Base-by-base conservation (phyloP, 2,797 vertebrate species). In the Nothura maculosa region DNA sequence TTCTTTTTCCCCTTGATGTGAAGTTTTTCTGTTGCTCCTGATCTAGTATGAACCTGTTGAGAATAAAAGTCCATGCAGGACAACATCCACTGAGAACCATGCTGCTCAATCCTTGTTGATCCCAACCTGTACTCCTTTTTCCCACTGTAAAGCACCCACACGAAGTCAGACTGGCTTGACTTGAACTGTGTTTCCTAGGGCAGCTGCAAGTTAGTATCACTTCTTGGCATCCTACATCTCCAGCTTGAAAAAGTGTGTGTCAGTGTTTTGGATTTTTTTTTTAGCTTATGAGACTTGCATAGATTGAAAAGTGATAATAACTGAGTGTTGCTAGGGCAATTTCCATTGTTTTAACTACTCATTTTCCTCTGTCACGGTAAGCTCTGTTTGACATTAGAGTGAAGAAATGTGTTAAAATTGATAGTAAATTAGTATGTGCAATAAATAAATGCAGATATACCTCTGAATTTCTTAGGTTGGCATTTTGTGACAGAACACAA, bases 391-490 rank as follows among this genome's bases (percentile, higher is more conserved):
- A 62, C 10, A 36, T 64, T 3, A 54, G 32, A 62, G 18, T 34
- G 57, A 91, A 86, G 48, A 75, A 87, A 75, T 19, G 64, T 9
- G 38, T 89, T 47, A 45, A 89, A 92, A 85, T 7, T 21, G 64
- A 68, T 58, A 57, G 22, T 47, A 54, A 77, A 87, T 54, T 52
- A 81, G 52, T 27, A 60, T 12, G 24, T 73, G 22, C 7, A 88
- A 61, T 81, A 72, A 52, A 52, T 52, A 18, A 68, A 74, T 78
- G 50, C 15, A 83, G 70, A 43, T 80, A 83, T 36, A 74, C 24
- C 17, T 89, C 58, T 94, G 70, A 52, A 75, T 87, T 93, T 87
- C 62, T 85, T 87, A 43, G 45, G 47, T 27, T 75, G 85, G 76
- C 30, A 9, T n/a, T 69, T n/a, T 85, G 73, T 92, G 87, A 85